These are phyloP conservation scores for Hippocampus comes DNA, from an alignment of 2,113 vertebrate species.

Conservation along the genomic window DNA sequence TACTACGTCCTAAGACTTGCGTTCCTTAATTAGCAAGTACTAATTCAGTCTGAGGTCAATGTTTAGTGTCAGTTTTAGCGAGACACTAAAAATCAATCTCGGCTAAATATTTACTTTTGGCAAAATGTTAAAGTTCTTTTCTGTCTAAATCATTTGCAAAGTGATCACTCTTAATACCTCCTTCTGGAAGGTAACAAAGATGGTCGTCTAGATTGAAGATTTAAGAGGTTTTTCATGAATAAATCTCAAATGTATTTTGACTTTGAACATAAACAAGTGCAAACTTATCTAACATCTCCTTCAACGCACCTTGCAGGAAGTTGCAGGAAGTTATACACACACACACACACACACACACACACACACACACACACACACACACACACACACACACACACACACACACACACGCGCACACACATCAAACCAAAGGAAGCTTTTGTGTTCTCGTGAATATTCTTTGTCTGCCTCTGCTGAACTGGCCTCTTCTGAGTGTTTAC, in stretches of 20 bases:
- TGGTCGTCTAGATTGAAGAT: not conserved
- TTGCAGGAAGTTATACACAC: not conserved
- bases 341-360: not conserved
- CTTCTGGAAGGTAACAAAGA: not conserved
- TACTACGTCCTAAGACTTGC: slow-evolving; percentile 51
- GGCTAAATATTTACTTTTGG: not conserved
- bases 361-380: slow-evolving; percentile 6
- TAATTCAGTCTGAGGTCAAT: not conserved
- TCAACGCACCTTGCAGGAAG: not conserved
- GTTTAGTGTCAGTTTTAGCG: not conserved
- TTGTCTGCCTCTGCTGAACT: slow-evolving; percentile 45
- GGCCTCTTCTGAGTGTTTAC: slow-evolving; percentile 24
- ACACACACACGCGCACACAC: slow-evolving; percentile 4
- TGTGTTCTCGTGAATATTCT: slow-evolving; percentile 32
- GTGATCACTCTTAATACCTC: not conserved
- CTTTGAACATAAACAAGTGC: not conserved
- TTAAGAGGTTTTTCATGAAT: not conserved
- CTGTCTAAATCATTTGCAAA: not conserved
- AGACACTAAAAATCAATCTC: not conserved
- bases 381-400: not conserved
- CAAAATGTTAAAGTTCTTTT: not conserved
- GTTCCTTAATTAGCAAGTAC: not conserved
- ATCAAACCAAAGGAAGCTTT: not conserved
- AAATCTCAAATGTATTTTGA: not conserved
- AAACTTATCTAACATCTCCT: not conserved